Evolutionary conservation across 2,797 vertebrate genomes (phyloP).

Genomic region (Lacerta bilineata): DNA sequence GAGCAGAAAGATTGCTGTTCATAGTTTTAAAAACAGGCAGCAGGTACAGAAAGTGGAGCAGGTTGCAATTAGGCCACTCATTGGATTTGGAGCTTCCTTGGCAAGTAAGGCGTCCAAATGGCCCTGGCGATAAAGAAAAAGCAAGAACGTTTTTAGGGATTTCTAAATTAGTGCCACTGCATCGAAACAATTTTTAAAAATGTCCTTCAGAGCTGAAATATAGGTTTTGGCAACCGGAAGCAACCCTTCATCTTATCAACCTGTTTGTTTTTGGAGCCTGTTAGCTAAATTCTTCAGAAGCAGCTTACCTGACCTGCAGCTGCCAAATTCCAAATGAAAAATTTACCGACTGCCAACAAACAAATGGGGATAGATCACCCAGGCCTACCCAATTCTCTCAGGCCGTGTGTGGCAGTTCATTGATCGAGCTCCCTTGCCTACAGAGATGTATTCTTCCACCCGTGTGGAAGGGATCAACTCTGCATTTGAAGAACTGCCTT

Average conservation of each 20-base stretch:
- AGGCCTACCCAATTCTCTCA: background rate
- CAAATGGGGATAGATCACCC: background rate
- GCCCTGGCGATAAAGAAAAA: background rate
- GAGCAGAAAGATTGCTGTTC: background rate
- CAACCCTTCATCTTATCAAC: background rate
- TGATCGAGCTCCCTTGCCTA: background rate
- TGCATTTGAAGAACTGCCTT: background rate
- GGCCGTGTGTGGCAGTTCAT: too few species aligned
- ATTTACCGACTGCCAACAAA: background rate
- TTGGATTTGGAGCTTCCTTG: background rate
- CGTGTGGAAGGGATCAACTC: background rate
- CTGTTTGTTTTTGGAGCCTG: background rate
- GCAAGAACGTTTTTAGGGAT: background rate
- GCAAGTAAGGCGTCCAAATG: background rate
- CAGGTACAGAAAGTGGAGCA: background rate
- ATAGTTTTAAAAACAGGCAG: background rate
- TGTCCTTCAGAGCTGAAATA: background rate
- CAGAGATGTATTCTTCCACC: too few species aligned
- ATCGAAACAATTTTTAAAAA: background rate
- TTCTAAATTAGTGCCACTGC: background rate
- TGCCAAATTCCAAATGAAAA: conserved; percentile 8
- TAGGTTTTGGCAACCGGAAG: background rate
- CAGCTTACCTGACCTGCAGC: background rate
- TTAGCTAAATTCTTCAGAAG: background rate
- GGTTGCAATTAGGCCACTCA: conserved; percentile 3